Conservation (phyloP, 1,140 invertebrate species). For the Trichonephila clavipes region DNA sequence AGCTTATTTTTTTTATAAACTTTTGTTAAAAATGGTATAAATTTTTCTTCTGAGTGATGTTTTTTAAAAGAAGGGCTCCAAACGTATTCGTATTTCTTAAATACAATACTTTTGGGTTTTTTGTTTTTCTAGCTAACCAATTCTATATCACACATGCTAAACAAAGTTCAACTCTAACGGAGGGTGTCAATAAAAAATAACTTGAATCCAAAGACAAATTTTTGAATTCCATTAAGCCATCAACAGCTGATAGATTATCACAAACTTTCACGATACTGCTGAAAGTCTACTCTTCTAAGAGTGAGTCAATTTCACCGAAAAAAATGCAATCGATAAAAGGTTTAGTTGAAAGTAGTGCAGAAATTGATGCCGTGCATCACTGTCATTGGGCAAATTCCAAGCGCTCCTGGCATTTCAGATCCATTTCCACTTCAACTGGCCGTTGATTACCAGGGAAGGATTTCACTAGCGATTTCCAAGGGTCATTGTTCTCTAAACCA, state of each 20-base stretch:
- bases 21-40: no score
- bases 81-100: no score
- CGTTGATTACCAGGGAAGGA: not conserved
- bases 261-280: not conserved
- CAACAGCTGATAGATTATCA: not conserved
- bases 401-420: constrained; percentile 3
- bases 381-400: not conserved
- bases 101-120: no score
- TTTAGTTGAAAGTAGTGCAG: not conserved
- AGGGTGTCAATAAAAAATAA: not conserved
- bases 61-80: no score
- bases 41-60: no score
- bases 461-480: not conserved
- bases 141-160: no score
- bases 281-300: not conserved
- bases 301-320: not conserved
- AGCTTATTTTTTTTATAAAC: no score
- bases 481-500: constrained; percentile 3
- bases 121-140: no score
- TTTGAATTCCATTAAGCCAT: not conserved
- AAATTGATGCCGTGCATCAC: not conserved
- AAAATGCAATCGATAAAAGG: constrained; percentile 17
- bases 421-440: not conserved
- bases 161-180: no score
- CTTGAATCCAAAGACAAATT: not conserved